These are phyloP conservation scores for Caranx melampygus DNA, from an alignment of 2,113 vertebrate species.

Conservation along the genomic window DNA sequence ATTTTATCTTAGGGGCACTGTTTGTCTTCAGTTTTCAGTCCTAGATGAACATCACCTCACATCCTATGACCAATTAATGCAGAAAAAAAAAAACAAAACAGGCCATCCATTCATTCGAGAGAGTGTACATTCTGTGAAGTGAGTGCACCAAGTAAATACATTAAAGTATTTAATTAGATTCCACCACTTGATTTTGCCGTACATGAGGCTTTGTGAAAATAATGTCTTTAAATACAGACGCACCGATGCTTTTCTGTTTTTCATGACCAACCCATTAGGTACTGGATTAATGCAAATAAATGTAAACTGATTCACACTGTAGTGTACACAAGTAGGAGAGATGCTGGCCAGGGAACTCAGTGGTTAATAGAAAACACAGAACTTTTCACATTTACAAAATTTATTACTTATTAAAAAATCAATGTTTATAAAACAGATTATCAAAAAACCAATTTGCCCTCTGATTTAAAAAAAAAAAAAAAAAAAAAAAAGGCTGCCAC, in stretches of 20 bases:
- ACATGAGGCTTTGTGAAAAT: too few species aligned
- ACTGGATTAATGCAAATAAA: neutral
- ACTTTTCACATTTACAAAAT: constrained; percentile 33
- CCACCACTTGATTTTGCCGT: neutral
- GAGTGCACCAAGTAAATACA: neutral
- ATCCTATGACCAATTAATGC: too few species aligned
- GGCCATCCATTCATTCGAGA: too few species aligned
- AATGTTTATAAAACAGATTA: constrained; percentile 25
- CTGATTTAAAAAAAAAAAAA: neutral
- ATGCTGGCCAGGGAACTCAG: neutral
- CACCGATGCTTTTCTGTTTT: neutral
- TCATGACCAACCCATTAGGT: neutral
- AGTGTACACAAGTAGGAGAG: neutral
- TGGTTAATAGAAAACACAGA: neutral
- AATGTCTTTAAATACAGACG: too few species aligned
- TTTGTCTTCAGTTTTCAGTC: too few species aligned
- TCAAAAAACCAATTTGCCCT: constrained; percentile 20
- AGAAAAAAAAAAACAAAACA: too few species aligned
- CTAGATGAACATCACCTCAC: too few species aligned
- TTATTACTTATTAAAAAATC: constrained; percentile 37
- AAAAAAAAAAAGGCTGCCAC: constrained; percentile 19
- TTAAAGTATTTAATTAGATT: neutral
- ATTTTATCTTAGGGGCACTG: too few species aligned
- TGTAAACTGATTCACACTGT: neutral
- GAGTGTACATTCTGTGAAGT: too few species aligned